Evolutionary conservation across 2,888 invertebrate species (phyloP), one percentile per base, ranked within the genome.

Genomic region (Lydus trimaculatus): DNA sequence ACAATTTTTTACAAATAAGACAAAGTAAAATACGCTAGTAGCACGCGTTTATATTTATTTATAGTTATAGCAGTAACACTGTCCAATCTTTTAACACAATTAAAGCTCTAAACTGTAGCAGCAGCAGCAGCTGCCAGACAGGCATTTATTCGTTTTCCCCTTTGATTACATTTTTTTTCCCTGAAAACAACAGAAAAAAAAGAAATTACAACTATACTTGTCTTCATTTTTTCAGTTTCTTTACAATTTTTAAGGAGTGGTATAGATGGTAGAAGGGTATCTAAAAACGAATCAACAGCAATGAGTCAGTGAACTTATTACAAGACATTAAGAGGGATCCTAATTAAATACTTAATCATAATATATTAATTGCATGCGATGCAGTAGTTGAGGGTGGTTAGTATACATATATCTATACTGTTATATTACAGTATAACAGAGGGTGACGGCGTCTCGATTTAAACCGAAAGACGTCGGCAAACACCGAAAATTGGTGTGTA

Each of bases 281-380:
- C 4, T 9, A 17, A 20, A 8, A 69, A 33, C 60, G 43, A 43
- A n/a, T n/a, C 67, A 65, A 69, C 66, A 69, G 52, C 36, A 61
- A 13, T 71, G 72, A 72, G 72, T 72, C 72, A 72, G 66, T 72
- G 71, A 72, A 72, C 71, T 63, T 72, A 69, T 69, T 69, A 69
- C 60, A 64, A 56, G 79, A 78, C 78, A 81, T 82, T 80, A 79
- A 79, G 68, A 71, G 77, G 78, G 76, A 20, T 13, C 75, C 82
- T 82, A 84, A 84, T 84, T 84, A 84, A 84, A 84, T 82, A 82
- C 81, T 82, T 84, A 82, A 83, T 83, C 82, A 83, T 82, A 82
- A 84, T 83, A 83, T 83, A 84, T 84, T 84, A 84, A 84, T 84
- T 84, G 83, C 81, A 80, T 81, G 79, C 80, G 79, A 82, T 83